Percentiles rank a stretch among this genome's conserved stretches.
phyloP scores from a whole-genome alignment of 2,797 vertebrate genomes.

The Anguilla pacifica region DNA sequence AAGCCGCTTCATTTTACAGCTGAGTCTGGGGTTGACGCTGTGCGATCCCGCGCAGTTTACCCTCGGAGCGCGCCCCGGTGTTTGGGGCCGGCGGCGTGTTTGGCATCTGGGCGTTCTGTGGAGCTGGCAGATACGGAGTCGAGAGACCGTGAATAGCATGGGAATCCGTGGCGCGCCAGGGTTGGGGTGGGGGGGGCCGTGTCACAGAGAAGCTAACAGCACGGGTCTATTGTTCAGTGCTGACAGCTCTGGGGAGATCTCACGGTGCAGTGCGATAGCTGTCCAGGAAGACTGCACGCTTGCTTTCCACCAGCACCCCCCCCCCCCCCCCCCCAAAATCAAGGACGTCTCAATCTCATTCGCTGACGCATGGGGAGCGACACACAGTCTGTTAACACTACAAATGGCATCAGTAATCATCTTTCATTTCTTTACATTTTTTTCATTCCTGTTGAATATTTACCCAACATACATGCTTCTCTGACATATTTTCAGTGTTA shows the following conservation, averaged over 20 bases:
- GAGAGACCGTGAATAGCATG: slow-evolving; percentile 34
- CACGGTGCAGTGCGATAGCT: neutral
- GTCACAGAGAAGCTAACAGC: slow-evolving; percentile 38
- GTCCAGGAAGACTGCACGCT: neutral
- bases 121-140: neutral
- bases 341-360: neutral
- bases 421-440: neutral
- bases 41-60: neutral
- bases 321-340: neutral
- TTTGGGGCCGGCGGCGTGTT: neutral
- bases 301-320: neutral
- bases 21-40: neutral
- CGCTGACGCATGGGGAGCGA: neutral
- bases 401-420: neutral
- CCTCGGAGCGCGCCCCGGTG: neutral
- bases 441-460: neutral
- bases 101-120: slow-evolving; percentile 31
- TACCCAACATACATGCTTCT: neutral
- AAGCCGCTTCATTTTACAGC: neutral
- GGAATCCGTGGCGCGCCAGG: slow-evolving; percentile 47
- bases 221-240: slow-evolving; percentile 41
- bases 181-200: slow-evolving; percentile 37
- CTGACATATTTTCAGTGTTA: neutral
- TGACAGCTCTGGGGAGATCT: slow-evolving; percentile 18
- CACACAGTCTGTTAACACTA: neutral